A percentile compares a stretch with the other conserved stretches of the same genome.
These are phyloP conservation scores for Zaprionus camerounensis DNA, from an alignment of 1,140 invertebrate genomes.

Conservation along the genomic window DNA sequence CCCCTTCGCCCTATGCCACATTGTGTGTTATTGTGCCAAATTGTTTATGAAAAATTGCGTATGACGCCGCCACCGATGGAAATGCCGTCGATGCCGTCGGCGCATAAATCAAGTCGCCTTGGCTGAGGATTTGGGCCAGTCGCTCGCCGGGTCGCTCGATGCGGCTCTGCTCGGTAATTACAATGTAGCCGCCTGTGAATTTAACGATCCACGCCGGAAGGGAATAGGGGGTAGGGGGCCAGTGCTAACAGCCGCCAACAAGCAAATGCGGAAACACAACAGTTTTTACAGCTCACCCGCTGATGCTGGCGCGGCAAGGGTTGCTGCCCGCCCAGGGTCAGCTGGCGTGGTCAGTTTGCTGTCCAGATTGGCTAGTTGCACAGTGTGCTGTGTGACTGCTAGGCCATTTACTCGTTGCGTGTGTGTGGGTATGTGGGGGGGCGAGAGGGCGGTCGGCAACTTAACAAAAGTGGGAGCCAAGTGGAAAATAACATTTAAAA, in stretches of 20 bases:
- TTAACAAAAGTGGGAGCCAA: slow-evolving; percentile 82
- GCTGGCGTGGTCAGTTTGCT: slow-evolving; percentile 44
- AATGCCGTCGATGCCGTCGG: slow-evolving; percentile 29
- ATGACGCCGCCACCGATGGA: slow-evolving; percentile 49
- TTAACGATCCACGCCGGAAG: slow-evolving; percentile 61
- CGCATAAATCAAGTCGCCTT: slow-evolving; percentile 78
- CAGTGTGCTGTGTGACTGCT: slow-evolving; percentile 18
- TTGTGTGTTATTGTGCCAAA: slow-evolving; percentile 78
- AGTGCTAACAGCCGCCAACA: slow-evolving; percentile 54
- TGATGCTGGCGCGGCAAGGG: slow-evolving; percentile 41
- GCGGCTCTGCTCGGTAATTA: slow-evolving; percentile 64
- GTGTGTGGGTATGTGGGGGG: slow-evolving; percentile 25
- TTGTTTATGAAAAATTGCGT: slow-evolving; percentile 83
- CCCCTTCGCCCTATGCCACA: slow-evolving; percentile 26
- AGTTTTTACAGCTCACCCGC: slow-evolving; percentile 46
- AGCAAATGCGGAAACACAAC: slow-evolving; percentile 66
- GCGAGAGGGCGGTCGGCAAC: slow-evolving; percentile 49
- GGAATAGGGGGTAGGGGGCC: not conserved
- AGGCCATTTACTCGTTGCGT: slow-evolving; percentile 19
- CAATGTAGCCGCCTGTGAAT: slow-evolving; percentile 82
- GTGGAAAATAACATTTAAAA: slow-evolving; percentile 83
- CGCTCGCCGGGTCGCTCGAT: slow-evolving; percentile 50
- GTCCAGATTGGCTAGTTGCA: slow-evolving; percentile 52
- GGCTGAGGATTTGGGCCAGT: slow-evolving; percentile 74
- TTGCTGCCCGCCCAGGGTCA: slow-evolving; percentile 52